Evolutionary conservation across 2,797 vertebrate species (phyloP).

Genomic region (Vipera ursinii): DNA sequence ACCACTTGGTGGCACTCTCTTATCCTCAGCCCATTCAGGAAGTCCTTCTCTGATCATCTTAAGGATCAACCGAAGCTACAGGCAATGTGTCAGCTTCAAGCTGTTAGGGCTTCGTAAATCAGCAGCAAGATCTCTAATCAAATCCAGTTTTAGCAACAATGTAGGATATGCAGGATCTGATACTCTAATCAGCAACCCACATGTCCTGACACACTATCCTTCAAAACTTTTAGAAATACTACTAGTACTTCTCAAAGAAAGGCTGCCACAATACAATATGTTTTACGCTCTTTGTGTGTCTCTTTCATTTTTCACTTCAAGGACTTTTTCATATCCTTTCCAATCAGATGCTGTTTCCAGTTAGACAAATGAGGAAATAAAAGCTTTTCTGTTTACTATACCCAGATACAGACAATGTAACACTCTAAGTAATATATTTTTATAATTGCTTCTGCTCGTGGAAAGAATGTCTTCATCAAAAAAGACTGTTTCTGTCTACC

Average conservation of each 20-base stretch:
- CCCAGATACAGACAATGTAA: conserved; percentile 18
- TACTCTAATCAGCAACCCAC: neutral
- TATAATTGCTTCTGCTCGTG: conserved; percentile 7
- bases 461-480: conserved; percentile 44
- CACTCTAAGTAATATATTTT: conserved; percentile 43
- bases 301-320: conserved; percentile 17
- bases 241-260: neutral
- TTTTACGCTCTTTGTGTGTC: neutral
- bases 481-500: conserved; percentile 41
- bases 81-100: neutral
- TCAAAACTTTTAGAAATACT: conserved; percentile 14
- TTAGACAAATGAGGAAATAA: conserved; percentile 33
- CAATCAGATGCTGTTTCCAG: conserved; percentile 36
- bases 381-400: conserved; percentile 27
- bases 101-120: neutral
- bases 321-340: conserved; percentile 28
- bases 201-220: neutral
- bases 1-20: neutral
- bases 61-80: neutral
- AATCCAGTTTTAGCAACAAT: neutral
- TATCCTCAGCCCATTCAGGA: neutral
- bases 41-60: neutral
- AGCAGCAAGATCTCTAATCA: neutral
- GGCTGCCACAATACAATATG: neutral
- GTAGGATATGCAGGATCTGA: neutral